Base-by-base conservation (phyloP, 1,140 invertebrate species). In the Thaumetopoea pityocampa region DNA sequence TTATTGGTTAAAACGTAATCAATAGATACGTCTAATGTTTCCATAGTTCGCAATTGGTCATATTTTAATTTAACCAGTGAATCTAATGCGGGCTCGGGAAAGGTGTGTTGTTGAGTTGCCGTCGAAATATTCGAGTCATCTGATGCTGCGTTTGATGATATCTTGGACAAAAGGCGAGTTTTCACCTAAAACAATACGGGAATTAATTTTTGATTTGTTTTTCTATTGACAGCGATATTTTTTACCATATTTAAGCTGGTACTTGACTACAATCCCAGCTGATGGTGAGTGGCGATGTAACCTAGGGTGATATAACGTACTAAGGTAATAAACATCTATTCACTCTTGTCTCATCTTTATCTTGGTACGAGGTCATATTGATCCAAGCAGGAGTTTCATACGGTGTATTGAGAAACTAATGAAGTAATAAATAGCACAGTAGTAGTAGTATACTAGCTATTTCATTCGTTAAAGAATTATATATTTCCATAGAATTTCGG, bases 31-130 rank as follows among this genome's bases (percentile, higher is more conserved):
- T 83, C 72, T 11, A 71, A 52, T 16, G 58, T 41, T 20, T 76
- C 67, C 41, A 76, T 44, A 33, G 65, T 72, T 2, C 64, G 61
- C 29, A 83, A 44, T 14, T 79, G 70, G 24, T 76, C 64, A 36
- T 79, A 83, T 30, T 81, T 78, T 6, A 65, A 41, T 6, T 59
- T 49, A 4, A 49, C 41, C 5, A 78, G 36, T 3, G 61, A 41
- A 23, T 84, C 77, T 14, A 84, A 27, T 10, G 57, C 43, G 9
- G 73, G 55, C 46, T 84, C 80, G 0, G 69, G 67, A 14, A 80
- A 67, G 8, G 63, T 15, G 8, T 23, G 15, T 5, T 46, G 34
- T 10, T 64, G 28, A 32, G 42, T 22, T 5, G 22, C 6, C 8
- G 20, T 23, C 2, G 20, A 3, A 22, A 29, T 16, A 7, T 24